Evolutionary conservation across 1,140 invertebrate species (phyloP).

Genomic region (Holotrichia oblita): DNA sequence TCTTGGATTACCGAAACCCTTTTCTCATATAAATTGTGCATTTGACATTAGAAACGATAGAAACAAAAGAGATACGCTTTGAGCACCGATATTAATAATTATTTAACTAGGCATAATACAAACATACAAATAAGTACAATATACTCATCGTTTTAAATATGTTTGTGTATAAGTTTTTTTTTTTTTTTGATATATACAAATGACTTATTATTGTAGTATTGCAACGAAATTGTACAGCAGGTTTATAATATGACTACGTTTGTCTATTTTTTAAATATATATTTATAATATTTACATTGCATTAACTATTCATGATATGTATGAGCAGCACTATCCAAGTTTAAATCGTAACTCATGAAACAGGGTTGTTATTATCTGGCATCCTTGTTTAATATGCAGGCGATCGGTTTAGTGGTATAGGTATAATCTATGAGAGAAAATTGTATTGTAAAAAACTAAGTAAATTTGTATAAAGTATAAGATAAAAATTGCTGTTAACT

Average conservation of each 20-base stretch:
- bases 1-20: too few species aligned
- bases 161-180: neutral
- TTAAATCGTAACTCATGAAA: slow-evolving; percentile 3
- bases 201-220: slow-evolving; percentile 2
- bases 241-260: neutral
- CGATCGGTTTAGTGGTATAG: too few species aligned
- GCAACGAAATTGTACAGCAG: slow-evolving; percentile 30
- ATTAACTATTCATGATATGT: slow-evolving; percentile 39
- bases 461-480: too few species aligned
- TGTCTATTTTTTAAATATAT: slow-evolving; percentile 1
- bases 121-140: neutral
- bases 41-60: neutral
- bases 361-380: neutral
- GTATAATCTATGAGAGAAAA: too few species aligned
- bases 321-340: slow-evolving; percentile 39
- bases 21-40: too few species aligned
- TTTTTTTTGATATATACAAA: neutral
- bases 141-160: neutral
- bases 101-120: slow-evolving; percentile 26
- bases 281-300: slow-evolving; percentile 29
- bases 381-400: neutral
- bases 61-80: neutral
- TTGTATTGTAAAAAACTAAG: too few species aligned
- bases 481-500: too few species aligned
- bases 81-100: slow-evolving; percentile 22